phyloP scores from a whole-genome alignment of 2,113 vertebrate species.

The Empidonax alnorum region DNA sequence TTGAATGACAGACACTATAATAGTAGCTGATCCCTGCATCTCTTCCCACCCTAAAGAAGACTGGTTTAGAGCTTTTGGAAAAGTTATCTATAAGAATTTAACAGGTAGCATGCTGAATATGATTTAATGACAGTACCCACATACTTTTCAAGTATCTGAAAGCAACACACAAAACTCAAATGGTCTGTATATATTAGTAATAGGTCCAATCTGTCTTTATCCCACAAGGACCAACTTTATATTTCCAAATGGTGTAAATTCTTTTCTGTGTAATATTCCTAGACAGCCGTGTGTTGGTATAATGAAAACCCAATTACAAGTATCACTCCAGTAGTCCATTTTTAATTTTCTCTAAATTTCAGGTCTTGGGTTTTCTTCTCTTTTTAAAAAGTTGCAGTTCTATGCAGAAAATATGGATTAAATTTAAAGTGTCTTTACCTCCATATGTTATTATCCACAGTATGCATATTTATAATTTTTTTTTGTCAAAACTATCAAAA shows the following conservation, averaged over 20 bases:
- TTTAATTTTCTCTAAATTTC: not conserved
- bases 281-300: not conserved
- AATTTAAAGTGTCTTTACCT: not conserved
- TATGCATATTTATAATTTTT: not conserved
- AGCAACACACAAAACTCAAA: not conserved
- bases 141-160: not conserved
- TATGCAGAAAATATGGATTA: not conserved
- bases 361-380: not conserved
- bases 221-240: not conserved
- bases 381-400: not conserved
- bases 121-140: not conserved
- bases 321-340: not conserved
- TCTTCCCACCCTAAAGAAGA: not conserved
- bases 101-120: not conserved
- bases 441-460: not conserved
- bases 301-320: not conserved
- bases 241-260: not conserved
- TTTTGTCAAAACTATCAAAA: not conserved
- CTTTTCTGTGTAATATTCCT: not conserved
- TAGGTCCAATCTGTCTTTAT: not conserved
- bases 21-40: not conserved
- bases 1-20: not conserved
- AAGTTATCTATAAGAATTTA: not conserved
- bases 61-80: not conserved
- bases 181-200: not conserved